Conservation (phyloP, 2,888 invertebrate species). For the Cistogaster globosa region DNA sequence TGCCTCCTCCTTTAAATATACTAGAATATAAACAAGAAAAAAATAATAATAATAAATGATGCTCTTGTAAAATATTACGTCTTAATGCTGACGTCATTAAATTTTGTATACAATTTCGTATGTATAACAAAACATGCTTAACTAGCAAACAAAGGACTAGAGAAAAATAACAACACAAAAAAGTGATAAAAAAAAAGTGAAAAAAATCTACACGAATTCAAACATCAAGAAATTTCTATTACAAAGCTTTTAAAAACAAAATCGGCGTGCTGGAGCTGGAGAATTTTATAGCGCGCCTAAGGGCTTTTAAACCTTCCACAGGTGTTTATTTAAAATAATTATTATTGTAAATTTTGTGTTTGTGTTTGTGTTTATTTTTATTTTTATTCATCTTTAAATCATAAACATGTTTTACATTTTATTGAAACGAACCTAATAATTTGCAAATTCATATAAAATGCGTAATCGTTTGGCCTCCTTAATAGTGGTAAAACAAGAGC, state of each 20-base stretch:
- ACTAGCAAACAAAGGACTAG: conserved; percentile 9
- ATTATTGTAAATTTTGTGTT: conserved; percentile 38
- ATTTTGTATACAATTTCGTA: conserved; percentile 19
- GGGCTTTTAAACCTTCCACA: conserved; percentile 80
- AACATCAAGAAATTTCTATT: neutral
- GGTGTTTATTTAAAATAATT: conserved; percentile 78
- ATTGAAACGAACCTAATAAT: conserved; percentile 37
- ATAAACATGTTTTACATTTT: conserved; percentile 20
- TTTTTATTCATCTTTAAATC: conserved; percentile 9
- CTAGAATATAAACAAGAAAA: neutral
- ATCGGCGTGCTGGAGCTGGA: conserved; percentile 81
- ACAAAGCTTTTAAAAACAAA: conserved; percentile 2
- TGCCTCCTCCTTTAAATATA: conserved; percentile 48
- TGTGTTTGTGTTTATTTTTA: conserved; percentile 32
- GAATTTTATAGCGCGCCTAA: conserved; percentile 77
- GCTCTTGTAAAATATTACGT: conserved; percentile 55
- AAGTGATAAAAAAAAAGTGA: neutral
- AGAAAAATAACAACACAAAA: conserved; percentile 10
- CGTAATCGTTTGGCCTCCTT: conserved; percentile 83
- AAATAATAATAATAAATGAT: conserved; percentile 22
- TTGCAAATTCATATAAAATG: conserved; percentile 77
- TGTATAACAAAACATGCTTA: conserved; percentile 31
- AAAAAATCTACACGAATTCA: neutral
- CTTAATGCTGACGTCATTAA: conserved; percentile 66
- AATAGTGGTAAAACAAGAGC: conserved; percentile 83